Base-by-base conservation (phyloP, 2,113 vertebrate genomes). In the Chrysemys picta region DNA sequence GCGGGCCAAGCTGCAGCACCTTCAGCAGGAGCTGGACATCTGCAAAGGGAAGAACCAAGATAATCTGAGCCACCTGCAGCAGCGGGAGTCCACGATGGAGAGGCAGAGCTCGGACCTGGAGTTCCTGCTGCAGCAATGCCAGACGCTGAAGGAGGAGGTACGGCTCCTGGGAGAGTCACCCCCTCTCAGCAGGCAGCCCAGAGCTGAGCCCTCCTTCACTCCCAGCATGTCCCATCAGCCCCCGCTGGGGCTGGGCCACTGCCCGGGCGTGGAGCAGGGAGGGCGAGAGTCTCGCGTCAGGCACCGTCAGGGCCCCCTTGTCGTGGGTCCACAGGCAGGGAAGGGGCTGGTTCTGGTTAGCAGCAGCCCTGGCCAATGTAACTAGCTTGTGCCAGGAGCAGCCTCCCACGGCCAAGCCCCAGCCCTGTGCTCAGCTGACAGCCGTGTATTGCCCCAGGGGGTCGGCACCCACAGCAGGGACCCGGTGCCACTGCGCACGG, bases 91-190 rank as follows among this genome's bases (percentile, higher is more conserved):
- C 3, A 88, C 89, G 86, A 62, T 94, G 25, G 97, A 98, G 89
- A 94, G 96, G 92, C 95, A 98, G 88, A 90, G 94, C 49, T 97
- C 94, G 0, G 97, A 98, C 54, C 87, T 98, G 83, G 95, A 97
- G 29, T 59, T 91, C 42, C 94, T 98, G 53, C 98, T 97, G 80
- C 96, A 96, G 89, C 98, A 98, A 78, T 97, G 96, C 87, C 95
- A 97, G 75, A 62, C 65, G 0, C 72, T 96, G 21, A 97, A 98
- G 85, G 95, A 96, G 31, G 97, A 99, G 98, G 99, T 99, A 98
- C 57, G 2, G 22, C 14, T 29, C 45, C 24, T 1, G 0, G 9
- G 10, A 59, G 65, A 53, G 78, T 10, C 0, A 0, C 69, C 10
- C 42, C 21, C 35, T 10, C 8, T 11, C 47, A 52, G 57, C 21